phyloP scores from a whole-genome alignment of 2,888 invertebrate species.

The Heliconius sara region DNA sequence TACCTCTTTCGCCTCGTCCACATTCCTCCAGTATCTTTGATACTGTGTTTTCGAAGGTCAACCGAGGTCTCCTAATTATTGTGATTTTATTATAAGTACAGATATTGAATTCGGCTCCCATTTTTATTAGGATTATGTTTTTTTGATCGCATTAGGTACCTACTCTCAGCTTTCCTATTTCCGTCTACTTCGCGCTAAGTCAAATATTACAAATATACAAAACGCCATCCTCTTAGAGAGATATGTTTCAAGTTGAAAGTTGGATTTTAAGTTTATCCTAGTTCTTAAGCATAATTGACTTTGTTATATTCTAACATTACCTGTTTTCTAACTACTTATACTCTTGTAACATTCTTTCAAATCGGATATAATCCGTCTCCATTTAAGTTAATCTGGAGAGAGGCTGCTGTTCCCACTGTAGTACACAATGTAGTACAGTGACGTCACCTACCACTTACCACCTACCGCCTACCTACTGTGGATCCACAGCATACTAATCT shows the following conservation, averaged over 20 bases:
- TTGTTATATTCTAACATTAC: neutral
- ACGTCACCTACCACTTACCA: neutral
- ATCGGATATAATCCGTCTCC: conserved; percentile 5
- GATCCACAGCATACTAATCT: neutral
- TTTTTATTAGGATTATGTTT: neutral
- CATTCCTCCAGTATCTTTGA: no score
- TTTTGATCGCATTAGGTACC: no score
- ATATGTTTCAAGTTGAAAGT: neutral
- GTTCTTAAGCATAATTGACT: neutral
- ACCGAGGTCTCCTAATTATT: no score
- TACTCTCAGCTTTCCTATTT: neutral
- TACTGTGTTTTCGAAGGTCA: no score
- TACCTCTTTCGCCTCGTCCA: no score
- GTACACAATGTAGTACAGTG: conserved; percentile 2
- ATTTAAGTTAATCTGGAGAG: neutral
- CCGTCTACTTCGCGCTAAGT: neutral
- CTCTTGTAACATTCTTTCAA: neutral
- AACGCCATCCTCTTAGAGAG: neutral
- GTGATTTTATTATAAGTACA: no score
- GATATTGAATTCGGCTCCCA: neutral
- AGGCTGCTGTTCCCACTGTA: conserved; percentile 15
- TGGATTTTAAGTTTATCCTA: neutral
- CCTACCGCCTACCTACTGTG: neutral
- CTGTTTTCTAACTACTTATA: conserved; percentile 15
- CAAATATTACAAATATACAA: neutral